These are phyloP conservation scores for Caenorhabditis angaria DNA, from an alignment of 2,888 invertebrate genomes.

Conservation along the genomic window DNA sequence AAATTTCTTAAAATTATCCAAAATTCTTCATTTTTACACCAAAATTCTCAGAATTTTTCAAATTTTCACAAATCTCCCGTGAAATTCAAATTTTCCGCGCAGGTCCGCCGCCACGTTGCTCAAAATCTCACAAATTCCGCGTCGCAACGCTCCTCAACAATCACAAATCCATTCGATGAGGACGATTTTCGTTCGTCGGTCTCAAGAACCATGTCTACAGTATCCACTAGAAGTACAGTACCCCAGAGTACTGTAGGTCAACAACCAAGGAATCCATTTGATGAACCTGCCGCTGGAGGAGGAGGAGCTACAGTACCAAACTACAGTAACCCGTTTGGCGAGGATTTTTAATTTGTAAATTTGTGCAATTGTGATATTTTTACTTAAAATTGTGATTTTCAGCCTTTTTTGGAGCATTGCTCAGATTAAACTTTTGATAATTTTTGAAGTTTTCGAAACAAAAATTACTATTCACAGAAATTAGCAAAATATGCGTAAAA, in stretches of 20 bases:
- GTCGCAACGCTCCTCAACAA: constrained; percentile 12
- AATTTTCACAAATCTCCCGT: too few species aligned
- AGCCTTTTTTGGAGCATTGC: too few species aligned
- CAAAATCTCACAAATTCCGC: constrained; percentile 12
- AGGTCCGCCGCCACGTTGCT: neutral
- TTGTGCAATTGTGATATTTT: constrained; percentile 6
- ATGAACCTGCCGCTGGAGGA: constrained; percentile 9
- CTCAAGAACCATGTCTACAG: constrained; percentile 40
- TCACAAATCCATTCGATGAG: constrained; percentile 45
- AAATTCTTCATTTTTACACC: neutral
- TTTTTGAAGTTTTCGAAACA: too few species aligned
- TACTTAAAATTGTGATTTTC: too few species aligned
- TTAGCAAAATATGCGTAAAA: too few species aligned
- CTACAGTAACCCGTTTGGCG: constrained; percentile 35
- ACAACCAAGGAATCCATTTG: constrained; percentile 29
- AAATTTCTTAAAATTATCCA: neutral
- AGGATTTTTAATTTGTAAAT: neutral
- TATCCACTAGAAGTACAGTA: constrained; percentile 22
- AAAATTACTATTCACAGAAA: too few species aligned
- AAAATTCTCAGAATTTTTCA: neutral
- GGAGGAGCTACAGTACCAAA: constrained; percentile 17
- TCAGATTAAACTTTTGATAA: too few species aligned
- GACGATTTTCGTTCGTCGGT: constrained; percentile 30
- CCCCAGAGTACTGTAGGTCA: constrained; percentile 9
- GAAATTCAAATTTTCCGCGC: neutral